Evolutionary conservation across 2,113 vertebrate species (phyloP).

Genomic region (Uropsilus gracilis): DNA sequence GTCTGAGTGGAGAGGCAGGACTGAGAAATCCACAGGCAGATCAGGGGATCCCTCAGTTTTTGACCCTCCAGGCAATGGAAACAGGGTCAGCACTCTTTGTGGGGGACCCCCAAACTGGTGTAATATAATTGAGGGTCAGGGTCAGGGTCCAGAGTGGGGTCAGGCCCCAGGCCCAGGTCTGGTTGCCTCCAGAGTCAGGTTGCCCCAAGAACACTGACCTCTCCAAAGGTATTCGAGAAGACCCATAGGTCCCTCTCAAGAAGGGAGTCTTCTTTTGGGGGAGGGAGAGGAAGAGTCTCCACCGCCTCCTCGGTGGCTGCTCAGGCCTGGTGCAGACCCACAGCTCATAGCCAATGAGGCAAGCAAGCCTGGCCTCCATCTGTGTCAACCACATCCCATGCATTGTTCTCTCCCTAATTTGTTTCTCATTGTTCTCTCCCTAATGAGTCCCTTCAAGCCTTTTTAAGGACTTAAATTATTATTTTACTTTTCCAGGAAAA

Average conservation of each 20-base stretch:
- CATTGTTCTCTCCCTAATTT: not conserved
- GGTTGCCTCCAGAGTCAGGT: not conserved
- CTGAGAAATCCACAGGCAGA: fast-evolving
- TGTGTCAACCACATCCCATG: not conserved
- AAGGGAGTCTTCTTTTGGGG: fast-evolving
- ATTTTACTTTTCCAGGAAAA: constrained; percentile 48
- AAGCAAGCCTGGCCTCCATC: not conserved
- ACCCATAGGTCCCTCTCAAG: not conserved
- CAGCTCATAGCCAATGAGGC: too few relatives aligned
- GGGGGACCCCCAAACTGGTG: fast-evolving
- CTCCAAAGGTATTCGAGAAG: not conserved
- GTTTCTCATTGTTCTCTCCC: constrained; percentile 9
- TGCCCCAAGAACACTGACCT: not conserved
- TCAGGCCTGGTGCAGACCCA: not conserved
- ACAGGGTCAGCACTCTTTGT: not conserved
- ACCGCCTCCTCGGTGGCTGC: not conserved
- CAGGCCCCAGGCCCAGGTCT: not conserved
- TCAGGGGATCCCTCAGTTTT: not conserved
- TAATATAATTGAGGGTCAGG: not conserved
- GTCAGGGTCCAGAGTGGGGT: not conserved
- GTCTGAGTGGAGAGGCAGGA: not conserved
- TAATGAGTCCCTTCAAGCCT: not conserved
- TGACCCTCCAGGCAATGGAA: fast-evolving
- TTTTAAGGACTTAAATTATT: not conserved
- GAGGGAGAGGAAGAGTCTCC: too few relatives aligned